Conservation (phyloP, 1,140 invertebrate genomes). For the Penaeus vannamei region DNA sequence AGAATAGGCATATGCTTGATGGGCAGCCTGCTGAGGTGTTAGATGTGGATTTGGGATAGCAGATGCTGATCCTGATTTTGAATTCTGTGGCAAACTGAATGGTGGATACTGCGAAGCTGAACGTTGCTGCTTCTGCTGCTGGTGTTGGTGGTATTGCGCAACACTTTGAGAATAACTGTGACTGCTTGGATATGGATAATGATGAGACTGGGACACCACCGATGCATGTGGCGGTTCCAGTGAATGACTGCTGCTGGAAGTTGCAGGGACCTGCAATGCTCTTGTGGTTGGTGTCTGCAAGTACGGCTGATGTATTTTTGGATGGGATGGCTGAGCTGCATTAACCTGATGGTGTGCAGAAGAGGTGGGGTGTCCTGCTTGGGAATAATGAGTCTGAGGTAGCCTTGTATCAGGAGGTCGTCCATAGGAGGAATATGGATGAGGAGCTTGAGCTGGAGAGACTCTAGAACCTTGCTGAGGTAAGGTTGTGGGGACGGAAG, state of each 20-base stretch:
- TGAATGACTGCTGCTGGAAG: slow-evolving; percentile 24
- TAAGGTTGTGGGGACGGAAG: slow-evolving; percentile 59
- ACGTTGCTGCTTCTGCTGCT: slow-evolving; percentile 39
- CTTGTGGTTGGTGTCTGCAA: slow-evolving; percentile 38
- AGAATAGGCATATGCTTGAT: slow-evolving; percentile 54
- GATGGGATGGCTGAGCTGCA: slow-evolving; percentile 13
- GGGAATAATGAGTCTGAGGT: slow-evolving; percentile 50
- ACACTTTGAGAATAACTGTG: background rate
- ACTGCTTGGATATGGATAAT: slow-evolving; percentile 24
- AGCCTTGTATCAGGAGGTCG: slow-evolving; percentile 51
- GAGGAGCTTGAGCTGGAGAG: slow-evolving; percentile 43
- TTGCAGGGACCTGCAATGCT: slow-evolving; percentile 8
- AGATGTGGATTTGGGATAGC: slow-evolving; percentile 47
- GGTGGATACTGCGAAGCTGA: slow-evolving; percentile 36
- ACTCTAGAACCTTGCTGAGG: slow-evolving; percentile 53
- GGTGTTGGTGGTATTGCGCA: background rate
- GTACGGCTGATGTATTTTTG: slow-evolving; percentile 47
- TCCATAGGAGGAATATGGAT: slow-evolving; percentile 50
- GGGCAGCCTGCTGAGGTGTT: slow-evolving; percentile 35
- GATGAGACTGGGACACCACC: slow-evolving; percentile 34
- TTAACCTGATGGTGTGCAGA: slow-evolving; percentile 16
- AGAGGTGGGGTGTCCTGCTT: slow-evolving; percentile 32
- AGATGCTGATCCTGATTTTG: slow-evolving; percentile 28
- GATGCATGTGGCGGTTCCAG: slow-evolving; percentile 16
- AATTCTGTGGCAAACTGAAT: slow-evolving; percentile 36